Base-by-base conservation (phyloP, 2,888 invertebrate genomes). In the Epirrhoe alternata region DNA sequence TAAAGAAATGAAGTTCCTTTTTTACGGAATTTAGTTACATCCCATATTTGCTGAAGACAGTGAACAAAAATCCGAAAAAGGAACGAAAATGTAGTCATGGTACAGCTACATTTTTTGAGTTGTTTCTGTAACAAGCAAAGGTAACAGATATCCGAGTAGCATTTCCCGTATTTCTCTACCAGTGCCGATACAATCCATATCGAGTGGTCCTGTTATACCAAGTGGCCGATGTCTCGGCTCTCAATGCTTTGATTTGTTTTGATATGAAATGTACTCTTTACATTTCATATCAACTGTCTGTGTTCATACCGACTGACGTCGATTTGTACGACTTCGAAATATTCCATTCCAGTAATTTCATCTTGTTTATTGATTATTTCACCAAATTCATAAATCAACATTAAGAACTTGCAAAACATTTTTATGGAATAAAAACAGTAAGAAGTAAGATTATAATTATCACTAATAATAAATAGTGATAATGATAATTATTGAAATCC, bases 171-270 rank as follows among this genome's bases (percentile, higher is more conserved):
- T 56, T 50, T 56, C 30, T 49, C 47, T 47, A 47, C 16, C 47
- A 47, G 6, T 59, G 24, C 49, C 12, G 54, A 17, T 54, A 51
- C 55, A 55, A 50, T 57, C 30, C 6, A 35, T 42, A 8, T 60
- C 70, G 64, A 62, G 66, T 75, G 57, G 74, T 71, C 72, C 69
- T 72, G 74, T 74, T 76, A 75, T 71, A 77, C 64, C 68, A 75
- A 77, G 77, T 76, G 72, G 61, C 61, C 50, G 4, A 53, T 67
- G 75, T 73, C 70, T 73, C 72, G 73, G 60, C 74, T 60, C 71
- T 65, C 56, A 45, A 60, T 64, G 74, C 72, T 77, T 74, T 79
- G 74, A 79, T 79, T 78, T 79, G 74, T 79, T 78, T 77, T 79
- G 73, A 77, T 78, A 76, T 77, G 74, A 73, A 74, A 69, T 70